These are phyloP conservation scores for Anguilla pacifica DNA, from an alignment of 2,797 vertebrate genomes.

Conservation along the genomic window DNA sequence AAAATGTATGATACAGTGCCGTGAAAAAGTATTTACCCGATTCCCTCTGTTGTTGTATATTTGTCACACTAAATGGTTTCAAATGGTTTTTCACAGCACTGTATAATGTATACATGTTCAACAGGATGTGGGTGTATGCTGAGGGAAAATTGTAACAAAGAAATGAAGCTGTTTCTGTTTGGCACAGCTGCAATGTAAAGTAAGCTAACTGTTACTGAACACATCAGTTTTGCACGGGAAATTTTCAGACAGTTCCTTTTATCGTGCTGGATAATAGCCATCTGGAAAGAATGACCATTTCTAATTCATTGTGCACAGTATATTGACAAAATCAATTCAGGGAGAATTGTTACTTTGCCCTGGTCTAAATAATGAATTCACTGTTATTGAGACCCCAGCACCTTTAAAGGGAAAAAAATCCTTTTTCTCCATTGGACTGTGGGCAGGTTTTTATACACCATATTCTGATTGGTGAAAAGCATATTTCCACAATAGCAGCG, in stretches of 20 bases:
- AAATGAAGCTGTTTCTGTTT: background rate
- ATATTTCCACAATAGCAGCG: conserved; percentile 49
- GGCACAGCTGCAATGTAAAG: background rate
- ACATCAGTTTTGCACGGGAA: background rate
- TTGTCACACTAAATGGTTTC: too few relatives aligned
- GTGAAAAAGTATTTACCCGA: too few relatives aligned
- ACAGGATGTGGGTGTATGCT: background rate
- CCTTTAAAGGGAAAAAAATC: background rate
- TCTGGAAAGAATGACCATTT: background rate
- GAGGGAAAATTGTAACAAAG: background rate
- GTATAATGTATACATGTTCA: too few relatives aligned
- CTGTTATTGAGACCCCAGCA: background rate
- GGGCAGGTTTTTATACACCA: background rate
- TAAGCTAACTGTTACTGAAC: background rate
- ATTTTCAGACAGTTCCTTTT: background rate
- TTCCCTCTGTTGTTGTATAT: too few relatives aligned
- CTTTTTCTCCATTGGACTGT: background rate
- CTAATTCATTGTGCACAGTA: background rate
- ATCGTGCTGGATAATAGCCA: background rate
- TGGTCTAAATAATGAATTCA: conserved; percentile 1
- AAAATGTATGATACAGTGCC: too few relatives aligned
- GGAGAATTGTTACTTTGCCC: background rate
- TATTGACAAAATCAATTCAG: conserved; percentile 4
- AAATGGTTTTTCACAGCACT: too few relatives aligned
- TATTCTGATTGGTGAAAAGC: conserved; percentile 38